Percentiles rank a stretch among this genome's conserved stretches.
These are phyloP conservation scores for Polyodon spathula DNA, from an alignment of 2,113 vertebrate species.

Conservation along the genomic window DNA sequence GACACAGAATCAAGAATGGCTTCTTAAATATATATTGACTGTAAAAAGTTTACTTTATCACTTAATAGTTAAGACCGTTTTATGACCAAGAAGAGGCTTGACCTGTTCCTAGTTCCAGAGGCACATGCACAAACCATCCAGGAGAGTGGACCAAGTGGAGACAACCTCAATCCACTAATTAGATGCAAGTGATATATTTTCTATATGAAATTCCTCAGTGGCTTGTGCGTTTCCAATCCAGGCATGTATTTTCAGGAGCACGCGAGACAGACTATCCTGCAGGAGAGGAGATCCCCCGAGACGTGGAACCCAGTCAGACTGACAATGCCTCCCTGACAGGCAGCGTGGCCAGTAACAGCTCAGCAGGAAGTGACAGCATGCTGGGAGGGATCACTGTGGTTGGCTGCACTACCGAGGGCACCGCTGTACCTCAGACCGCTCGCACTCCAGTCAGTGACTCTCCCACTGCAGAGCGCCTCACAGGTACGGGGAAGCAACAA, in stretches of 20 bases:
- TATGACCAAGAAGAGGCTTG: no score
- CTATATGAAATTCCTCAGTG: no score
- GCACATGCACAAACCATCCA: no score
- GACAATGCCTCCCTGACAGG: constrained; percentile 54
- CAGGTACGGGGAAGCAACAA: constrained; percentile 34
- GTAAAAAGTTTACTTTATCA: no score
- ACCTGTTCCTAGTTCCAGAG: no score
- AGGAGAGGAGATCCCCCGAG: constrained; percentile 71
- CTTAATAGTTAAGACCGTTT: no score
- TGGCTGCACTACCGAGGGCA: constrained; percentile 73
- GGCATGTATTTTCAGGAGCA: constrained; percentile 57
- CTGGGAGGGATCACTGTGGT: constrained; percentile 80
- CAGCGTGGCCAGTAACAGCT: constrained; percentile 59
- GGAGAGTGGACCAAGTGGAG: no score
- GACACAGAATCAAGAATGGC: no score
- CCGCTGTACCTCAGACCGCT: constrained; percentile 41
- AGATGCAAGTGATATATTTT: no score
- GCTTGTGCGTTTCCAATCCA: no score
- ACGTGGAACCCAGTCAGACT: constrained; percentile 46
- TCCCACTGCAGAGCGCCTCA: constrained; percentile 45
- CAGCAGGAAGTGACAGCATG: constrained; percentile 56
- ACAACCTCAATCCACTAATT: no score
- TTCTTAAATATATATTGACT: no score
- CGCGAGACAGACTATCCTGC: constrained; percentile 93
- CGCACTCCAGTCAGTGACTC: constrained; percentile 40